A percentile compares a stretch with the other conserved stretches of the same genome.
phyloP scores from a whole-genome alignment of 2,888 invertebrate species.

The Sesamia inferens region DNA sequence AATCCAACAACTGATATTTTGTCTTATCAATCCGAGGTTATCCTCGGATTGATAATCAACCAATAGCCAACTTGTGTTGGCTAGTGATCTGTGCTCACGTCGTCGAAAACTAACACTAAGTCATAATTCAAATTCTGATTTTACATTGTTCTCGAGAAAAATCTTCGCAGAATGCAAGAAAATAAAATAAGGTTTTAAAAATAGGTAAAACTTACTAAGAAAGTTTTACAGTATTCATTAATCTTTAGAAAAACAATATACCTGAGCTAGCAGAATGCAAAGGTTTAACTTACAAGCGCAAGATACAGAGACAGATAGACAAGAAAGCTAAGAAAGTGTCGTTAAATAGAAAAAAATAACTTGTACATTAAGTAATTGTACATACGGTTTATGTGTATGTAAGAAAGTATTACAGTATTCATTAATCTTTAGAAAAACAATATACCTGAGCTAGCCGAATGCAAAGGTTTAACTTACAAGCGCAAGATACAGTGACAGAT shows the following conservation, averaged over 20 bases:
- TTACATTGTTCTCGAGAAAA: background rate
- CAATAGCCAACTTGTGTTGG: too few species aligned
- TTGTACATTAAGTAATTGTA: background rate
- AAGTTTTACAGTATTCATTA: background rate
- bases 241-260: background rate
- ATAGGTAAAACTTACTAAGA: too few species aligned
- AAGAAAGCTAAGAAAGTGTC: background rate
- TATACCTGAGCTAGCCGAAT: too few species aligned
- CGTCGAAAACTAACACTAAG: background rate
- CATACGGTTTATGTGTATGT: slow-evolving; percentile 93
- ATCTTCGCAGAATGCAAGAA: too few species aligned
- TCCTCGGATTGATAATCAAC: too few species aligned
- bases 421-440: background rate
- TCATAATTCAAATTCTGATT: background rate
- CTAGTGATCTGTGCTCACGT: too few species aligned
- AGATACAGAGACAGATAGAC: background rate
- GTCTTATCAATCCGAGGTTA: too few species aligned
- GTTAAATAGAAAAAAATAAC: background rate
- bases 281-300: background rate
- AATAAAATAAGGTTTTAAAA: background rate
- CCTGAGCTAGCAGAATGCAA: too few species aligned
- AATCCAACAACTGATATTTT: too few species aligned
- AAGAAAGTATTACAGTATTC: background rate
- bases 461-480: too few species aligned
- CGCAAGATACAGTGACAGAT: background rate